phyloP scores from a whole-genome alignment of 2,888 invertebrate species.

The Malthinus seriepunctatus region DNA sequence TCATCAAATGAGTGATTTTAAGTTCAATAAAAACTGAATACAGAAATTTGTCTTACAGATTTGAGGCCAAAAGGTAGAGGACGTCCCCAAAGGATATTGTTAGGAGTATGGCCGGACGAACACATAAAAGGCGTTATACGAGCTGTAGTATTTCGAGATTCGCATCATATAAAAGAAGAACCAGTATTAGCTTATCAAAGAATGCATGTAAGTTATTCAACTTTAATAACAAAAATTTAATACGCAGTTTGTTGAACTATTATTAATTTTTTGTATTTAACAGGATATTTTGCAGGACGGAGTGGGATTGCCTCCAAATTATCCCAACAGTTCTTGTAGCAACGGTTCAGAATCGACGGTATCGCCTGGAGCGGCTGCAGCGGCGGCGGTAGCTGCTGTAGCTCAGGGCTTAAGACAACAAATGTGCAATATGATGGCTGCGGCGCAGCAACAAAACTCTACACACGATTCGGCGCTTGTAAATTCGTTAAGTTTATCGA shows the following conservation, averaged over 20 bases:
- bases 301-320: constrained; percentile 59
- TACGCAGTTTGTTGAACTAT: background rate
- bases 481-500: constrained; percentile 52
- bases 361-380: constrained; percentile 73
- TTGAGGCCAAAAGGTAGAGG: constrained; percentile 90
- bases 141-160: constrained; percentile 90
- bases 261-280: background rate
- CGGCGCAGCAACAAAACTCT: constrained; percentile 62
- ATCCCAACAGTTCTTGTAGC: constrained; percentile 62
- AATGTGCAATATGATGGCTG: constrained; percentile 83
- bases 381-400: constrained; percentile 84
- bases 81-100: constrained; percentile 84
- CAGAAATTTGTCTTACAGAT: constrained; percentile 58
- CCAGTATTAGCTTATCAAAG: constrained; percentile 64
- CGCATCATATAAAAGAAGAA: constrained; percentile 79
- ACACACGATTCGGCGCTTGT: constrained; percentile 53
- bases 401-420: constrained; percentile 85
- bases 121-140: constrained; percentile 91
- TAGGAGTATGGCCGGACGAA: constrained; percentile 93
- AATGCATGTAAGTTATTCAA: constrained; percentile 59
- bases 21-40: too few relatives aligned
- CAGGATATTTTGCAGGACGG: constrained; percentile 62
- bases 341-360: constrained; percentile 62
- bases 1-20: too few relatives aligned
- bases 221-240: background rate